Evolutionary conservation across 2,888 invertebrate species (phyloP).

Genomic region (Cheilosia variabilis): DNA sequence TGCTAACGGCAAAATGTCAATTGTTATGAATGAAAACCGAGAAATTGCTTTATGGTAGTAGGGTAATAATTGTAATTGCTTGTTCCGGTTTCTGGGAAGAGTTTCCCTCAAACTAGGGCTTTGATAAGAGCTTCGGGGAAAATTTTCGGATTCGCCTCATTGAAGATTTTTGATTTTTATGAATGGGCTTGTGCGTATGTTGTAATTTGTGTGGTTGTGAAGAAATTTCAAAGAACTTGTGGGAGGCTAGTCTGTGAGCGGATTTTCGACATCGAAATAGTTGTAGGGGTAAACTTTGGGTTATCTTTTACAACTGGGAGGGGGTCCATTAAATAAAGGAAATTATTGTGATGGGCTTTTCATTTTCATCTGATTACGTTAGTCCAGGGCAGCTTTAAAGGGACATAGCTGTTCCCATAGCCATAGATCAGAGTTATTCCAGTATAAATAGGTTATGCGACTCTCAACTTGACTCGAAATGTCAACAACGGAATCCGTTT

Average conservation of each 20-base stretch:
- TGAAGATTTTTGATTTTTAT: constrained; percentile 51
- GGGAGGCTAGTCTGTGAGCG: neutral
- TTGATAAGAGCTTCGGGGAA: constrained; percentile 60
- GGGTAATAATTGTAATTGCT: constrained; percentile 15
- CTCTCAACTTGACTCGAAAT: too few species aligned
- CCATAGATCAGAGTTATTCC: too few species aligned
- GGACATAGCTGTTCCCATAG: too few species aligned
- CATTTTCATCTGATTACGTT: too few species aligned
- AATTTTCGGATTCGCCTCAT: constrained; percentile 49
- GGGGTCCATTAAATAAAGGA: too few species aligned
- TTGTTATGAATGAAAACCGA: constrained; percentile 57
- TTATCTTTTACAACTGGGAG: too few species aligned
- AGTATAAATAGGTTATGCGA: too few species aligned
- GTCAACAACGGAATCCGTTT: too few species aligned
- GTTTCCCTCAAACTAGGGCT: constrained; percentile 44
- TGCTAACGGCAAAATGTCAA: constrained; percentile 43
- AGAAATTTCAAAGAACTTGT: neutral
- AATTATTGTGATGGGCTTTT: too few species aligned
- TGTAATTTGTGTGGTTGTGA: neutral
- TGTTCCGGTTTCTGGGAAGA: constrained; percentile 61
- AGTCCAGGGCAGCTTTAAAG: too few species aligned
- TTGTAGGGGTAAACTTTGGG: too few species aligned
- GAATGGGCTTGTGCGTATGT: constrained; percentile 44
- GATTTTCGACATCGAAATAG: neutral
- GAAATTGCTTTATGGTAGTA: constrained; percentile 47